These are phyloP conservation scores for Pao palembangensis DNA, from an alignment of 2,113 vertebrate species.

Conservation along the genomic window DNA sequence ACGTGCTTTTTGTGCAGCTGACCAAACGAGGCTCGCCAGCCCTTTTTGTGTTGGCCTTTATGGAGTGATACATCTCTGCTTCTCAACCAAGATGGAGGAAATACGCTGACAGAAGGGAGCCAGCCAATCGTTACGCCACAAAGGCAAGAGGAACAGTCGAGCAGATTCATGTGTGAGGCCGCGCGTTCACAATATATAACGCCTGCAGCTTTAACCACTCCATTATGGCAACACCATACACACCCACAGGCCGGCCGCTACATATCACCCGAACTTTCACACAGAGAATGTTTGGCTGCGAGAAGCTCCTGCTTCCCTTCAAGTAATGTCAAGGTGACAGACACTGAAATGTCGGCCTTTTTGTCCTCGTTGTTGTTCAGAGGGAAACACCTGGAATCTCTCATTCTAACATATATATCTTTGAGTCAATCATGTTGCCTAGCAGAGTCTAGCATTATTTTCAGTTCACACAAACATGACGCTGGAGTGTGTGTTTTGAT, in stretches of 20 bases:
- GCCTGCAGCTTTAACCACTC: slow-evolving; percentile 67
- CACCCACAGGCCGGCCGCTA: slow-evolving; percentile 39
- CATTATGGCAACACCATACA: slow-evolving; percentile 65
- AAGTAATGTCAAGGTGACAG: neutral
- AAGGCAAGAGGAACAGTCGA: slow-evolving; percentile 67
- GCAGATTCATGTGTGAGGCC: slow-evolving; percentile 71
- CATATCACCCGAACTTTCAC: slow-evolving; percentile 58
- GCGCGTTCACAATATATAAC: slow-evolving; percentile 63
- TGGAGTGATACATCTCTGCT: slow-evolving; percentile 71
- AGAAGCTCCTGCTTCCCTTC: slow-evolving; percentile 9
- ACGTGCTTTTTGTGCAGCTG: slow-evolving; percentile 55
- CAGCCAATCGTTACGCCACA: slow-evolving; percentile 70
- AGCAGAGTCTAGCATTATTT: too few relatives aligned
- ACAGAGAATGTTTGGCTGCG: slow-evolving; percentile 4
- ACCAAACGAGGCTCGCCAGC: slow-evolving; percentile 43
- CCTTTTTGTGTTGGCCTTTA: slow-evolving; percentile 67
- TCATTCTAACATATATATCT: too few relatives aligned
- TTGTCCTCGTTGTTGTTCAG: too few relatives aligned
- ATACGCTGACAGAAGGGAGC: slow-evolving; percentile 69
- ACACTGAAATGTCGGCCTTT: too few relatives aligned
- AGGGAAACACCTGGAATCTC: too few relatives aligned
- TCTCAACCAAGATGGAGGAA: slow-evolving; percentile 74
- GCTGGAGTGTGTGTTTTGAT: too few relatives aligned
- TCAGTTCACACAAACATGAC: too few relatives aligned
- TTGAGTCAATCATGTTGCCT: too few relatives aligned